These are phyloP conservation scores for Taurulus bubalis DNA, from an alignment of 2,113 vertebrate species.

Conservation along the genomic window DNA sequence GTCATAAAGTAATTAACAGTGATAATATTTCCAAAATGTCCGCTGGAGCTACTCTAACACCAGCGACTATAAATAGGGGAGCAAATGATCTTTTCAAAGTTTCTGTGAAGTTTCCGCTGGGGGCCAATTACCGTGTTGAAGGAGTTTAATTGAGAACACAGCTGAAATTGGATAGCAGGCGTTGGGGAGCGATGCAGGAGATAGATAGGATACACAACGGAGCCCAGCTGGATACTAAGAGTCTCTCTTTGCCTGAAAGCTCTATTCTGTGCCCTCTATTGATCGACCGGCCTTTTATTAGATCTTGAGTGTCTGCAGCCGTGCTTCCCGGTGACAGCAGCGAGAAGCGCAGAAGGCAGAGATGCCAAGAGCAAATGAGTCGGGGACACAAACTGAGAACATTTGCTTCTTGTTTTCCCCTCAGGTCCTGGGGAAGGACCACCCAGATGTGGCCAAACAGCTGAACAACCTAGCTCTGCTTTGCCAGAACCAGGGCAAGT, in stretches of 20 bases:
- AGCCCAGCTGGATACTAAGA: conserved; percentile 21
- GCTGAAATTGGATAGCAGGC: conserved; percentile 49
- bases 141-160: conserved; percentile 70
- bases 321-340: conserved; percentile 8
- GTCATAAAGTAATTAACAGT: conserved; percentile 39
- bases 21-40: conserved; percentile 37
- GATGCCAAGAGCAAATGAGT: not conserved
- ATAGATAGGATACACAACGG: conserved; percentile 11
- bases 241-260: conserved; percentile 53
- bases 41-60: conserved; percentile 11
- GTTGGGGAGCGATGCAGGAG: conserved; percentile 3
- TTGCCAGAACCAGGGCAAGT: conserved; percentile 99
- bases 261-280: conserved; percentile 44
- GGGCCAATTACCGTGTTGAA: conserved; percentile 13
- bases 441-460: conserved; percentile 98
- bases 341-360: not conserved
- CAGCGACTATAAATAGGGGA: conserved; percentile 52
- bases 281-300: conserved; percentile 66
- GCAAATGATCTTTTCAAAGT: conserved; percentile 60
- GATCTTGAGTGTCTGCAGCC: conserved; percentile 51
- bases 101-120: conserved; percentile 41
- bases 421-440: conserved; percentile 95
- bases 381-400: conserved; percentile 2
- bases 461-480: conserved; percentile 97
- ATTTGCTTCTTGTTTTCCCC: conserved; percentile 8